A percentile compares a stretch with the other conserved stretches of the same genome.
phyloP scores from a whole-genome alignment of 2,888 invertebrate genomes.

The Mesopsocus fuscifrons region DNA sequence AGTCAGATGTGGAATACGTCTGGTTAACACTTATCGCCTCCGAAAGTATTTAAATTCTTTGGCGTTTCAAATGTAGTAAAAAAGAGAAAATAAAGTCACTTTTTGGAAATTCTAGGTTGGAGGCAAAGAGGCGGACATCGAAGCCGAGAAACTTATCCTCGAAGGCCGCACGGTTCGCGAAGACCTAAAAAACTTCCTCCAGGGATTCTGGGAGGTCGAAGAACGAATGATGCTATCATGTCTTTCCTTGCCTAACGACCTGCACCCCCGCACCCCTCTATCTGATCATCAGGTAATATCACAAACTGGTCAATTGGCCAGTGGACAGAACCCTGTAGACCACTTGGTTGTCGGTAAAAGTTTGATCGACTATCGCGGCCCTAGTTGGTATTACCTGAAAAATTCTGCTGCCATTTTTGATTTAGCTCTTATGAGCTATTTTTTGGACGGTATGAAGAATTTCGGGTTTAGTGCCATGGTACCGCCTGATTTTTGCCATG shows the following conservation, averaged over 20 bases:
- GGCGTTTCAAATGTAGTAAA: too few relatives aligned
- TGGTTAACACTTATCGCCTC: too few relatives aligned
- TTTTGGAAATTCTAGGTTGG: too few relatives aligned
- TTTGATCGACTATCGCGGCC: slow-evolving; percentile 35
- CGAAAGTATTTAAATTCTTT: too few relatives aligned
- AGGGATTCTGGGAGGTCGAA: slow-evolving; percentile 49
- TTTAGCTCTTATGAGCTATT: slow-evolving; percentile 34
- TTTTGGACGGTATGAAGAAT: slow-evolving; percentile 27
- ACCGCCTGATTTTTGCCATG: slow-evolving; percentile 60
- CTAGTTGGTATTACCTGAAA: slow-evolving; percentile 38
- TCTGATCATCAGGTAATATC: slow-evolving; percentile 23
- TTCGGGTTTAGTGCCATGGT: slow-evolving; percentile 42
- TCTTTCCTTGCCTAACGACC: slow-evolving; percentile 46
- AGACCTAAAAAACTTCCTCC: slow-evolving; percentile 42
- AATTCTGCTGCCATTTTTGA: slow-evolving; percentile 55
- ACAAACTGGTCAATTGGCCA: slow-evolving; percentile 20
- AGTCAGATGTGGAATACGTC: too few relatives aligned
- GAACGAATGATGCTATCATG: slow-evolving; percentile 42
- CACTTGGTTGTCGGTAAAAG: slow-evolving; percentile 36
- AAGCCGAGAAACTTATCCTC: slow-evolving; percentile 35
- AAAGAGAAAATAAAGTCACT: too few relatives aligned
- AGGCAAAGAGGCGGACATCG: too few relatives aligned
- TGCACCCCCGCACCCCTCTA: slow-evolving; percentile 42
- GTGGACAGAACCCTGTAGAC: slow-evolving; percentile 23
- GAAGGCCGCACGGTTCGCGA: slow-evolving; percentile 35